Base-by-base conservation (phyloP, 2,797 vertebrate genomes). In the Xenentodon cancila region DNA sequence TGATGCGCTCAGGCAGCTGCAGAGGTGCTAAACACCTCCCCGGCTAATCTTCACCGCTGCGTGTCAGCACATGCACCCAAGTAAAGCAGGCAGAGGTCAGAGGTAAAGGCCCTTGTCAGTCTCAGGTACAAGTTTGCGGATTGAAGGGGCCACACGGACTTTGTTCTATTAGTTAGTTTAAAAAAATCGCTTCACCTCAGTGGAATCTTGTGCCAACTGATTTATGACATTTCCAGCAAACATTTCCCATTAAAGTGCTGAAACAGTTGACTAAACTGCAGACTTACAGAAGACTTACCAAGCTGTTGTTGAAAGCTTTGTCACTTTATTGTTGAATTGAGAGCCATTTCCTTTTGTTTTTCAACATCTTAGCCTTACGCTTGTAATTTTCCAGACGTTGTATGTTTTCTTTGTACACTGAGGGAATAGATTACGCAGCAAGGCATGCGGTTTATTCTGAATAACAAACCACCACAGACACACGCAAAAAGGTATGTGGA, bases 281-380 rank as follows among this genome's bases (percentile, higher is more conserved):
- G 63, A 52, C 60, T 66, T 30, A 16, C 63, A 48, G 11, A 81
- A 68, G 75, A 80, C 47, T 25, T 19, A 3, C 37, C 1, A 3
- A 61, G 30, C 53, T 64, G 74, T 78, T 83, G 84, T 84, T 73
- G 17, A 27, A 49, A 21, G 19, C 45, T 59, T 70, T 27, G 18
- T 46, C 25, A 7, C 62, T 66, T 65, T 60, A 44, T 65, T 68
- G 21, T 55, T 51, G 44, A 77, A 64, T 64, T 71, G 2, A 0
- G 21, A 70, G 77, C 75, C 46, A 83, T 84, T 86, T 87, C 76
- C 80, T 77, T 65, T 85, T 88, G 74, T 89, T 88, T 82, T 81
- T 63, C 45, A 79, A 53, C 73, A 66, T 77, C 77, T 77, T 71
- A 59, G 62, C 71, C 80, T 68, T 34, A 50, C 27, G 54, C 46